Percentiles rank a stretch among this genome's conserved stretches.
These are phyloP conservation scores for Fabriciana adippe DNA, from an alignment of 2,888 invertebrate genomes.

Conservation along the genomic window DNA sequence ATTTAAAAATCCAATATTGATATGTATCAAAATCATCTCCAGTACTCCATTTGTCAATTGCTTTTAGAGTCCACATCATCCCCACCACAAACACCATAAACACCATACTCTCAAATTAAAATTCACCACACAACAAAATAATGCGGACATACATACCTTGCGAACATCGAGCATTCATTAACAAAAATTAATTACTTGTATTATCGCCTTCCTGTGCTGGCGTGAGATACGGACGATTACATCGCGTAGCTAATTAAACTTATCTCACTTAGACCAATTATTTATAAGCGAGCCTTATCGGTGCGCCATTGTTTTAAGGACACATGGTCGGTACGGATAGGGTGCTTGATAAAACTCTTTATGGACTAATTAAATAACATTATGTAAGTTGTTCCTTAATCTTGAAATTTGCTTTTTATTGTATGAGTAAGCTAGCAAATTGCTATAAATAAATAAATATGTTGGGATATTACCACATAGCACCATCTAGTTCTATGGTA, in stretches of 20 bases:
- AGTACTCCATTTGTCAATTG: too few relatives aligned
- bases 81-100: too few relatives aligned
- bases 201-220: slow-evolving; percentile 59
- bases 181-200: slow-evolving; percentile 48
- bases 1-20: too few relatives aligned
- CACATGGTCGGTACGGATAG: slow-evolving; percentile 46
- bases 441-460: too few relatives aligned
- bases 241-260: slow-evolving; percentile 71
- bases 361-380: slow-evolving; percentile 21
- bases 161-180: slow-evolving; percentile 49
- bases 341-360: slow-evolving; percentile 19
- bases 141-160: slow-evolving; percentile 38
- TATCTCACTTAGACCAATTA: slow-evolving; percentile 78
- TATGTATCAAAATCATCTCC: too few relatives aligned
- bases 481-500: too few relatives aligned
- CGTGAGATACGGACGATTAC: slow-evolving; percentile 67
- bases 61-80: too few relatives aligned
- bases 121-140: background rate
- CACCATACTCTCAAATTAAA: too few relatives aligned
- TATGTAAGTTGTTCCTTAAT: background rate
- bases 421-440: too few relatives aligned
- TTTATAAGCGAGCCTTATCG: slow-evolving; percentile 75
- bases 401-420: too few relatives aligned
- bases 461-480: too few relatives aligned
- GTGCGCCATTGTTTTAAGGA: slow-evolving; percentile 60